A percentile compares a stretch with the other conserved stretches of the same genome.
These are phyloP conservation scores for Zoanthus sociatus DNA, from an alignment of 92 coral and sea anemone species.

Conservation along the genomic window DNA sequence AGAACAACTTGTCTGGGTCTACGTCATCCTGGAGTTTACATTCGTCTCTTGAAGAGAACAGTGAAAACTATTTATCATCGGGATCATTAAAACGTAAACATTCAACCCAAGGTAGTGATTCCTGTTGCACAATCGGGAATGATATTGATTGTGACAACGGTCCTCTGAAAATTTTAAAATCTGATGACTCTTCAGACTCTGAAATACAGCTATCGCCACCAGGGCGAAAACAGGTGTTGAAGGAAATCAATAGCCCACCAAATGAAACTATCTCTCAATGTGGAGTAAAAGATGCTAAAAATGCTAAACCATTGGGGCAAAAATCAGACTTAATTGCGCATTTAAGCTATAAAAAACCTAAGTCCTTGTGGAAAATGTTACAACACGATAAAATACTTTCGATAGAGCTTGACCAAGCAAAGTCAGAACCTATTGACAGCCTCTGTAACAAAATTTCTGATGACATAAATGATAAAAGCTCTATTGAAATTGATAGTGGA, in stretches of 20 bases:
- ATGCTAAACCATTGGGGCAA: neutral
- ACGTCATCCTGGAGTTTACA: slow-evolving; percentile 12
- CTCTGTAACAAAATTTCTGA: neutral
- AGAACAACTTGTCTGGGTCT: neutral
- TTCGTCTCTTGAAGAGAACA: neutral
- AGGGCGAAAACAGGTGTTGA: slow-evolving; percentile 6
- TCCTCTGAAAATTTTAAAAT: neutral
- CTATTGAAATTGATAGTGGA: slow-evolving; percentile 77
- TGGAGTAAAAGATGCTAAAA: neutral
- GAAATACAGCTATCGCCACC: neutral
- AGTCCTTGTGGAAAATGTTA: neutral
- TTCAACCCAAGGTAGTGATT: neutral
- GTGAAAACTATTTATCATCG: neutral
- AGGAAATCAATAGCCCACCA: slow-evolving; percentile 1
- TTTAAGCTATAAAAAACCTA: slow-evolving; percentile 14
- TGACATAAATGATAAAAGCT: neutral
- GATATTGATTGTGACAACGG: slow-evolving; percentile 6
- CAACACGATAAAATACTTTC: neutral
- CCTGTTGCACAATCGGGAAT: neutral
- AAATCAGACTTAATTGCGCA: neutral
- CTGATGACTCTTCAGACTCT: neutral
- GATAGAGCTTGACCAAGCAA: neutral
- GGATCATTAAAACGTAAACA: slow-evolving; percentile 21
- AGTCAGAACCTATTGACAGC: neutral
- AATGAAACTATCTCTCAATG: neutral